Percentiles rank a stretch among this genome's conserved stretches.
phyloP scores from a whole-genome alignment of 1,140 invertebrate species.

The Cardiocondyla obscurior region DNA sequence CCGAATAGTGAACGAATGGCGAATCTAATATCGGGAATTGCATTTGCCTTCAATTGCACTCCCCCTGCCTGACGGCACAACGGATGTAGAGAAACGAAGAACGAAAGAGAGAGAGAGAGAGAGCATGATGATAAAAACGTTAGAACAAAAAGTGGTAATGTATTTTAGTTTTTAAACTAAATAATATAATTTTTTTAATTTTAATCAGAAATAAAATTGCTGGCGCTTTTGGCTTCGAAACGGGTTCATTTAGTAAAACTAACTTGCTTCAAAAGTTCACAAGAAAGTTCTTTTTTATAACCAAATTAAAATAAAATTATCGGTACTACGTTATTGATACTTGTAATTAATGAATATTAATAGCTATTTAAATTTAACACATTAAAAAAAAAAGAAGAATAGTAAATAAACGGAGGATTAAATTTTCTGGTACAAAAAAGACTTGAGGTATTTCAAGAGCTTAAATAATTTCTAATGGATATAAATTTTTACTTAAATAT shows the following conservation, averaged over 20 bases:
- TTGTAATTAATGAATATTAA: too few species aligned
- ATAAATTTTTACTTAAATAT: not conserved
- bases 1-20: constrained; percentile 55
- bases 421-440: not conserved
- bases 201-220: too few species aligned
- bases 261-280: too few species aligned
- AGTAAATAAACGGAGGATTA: not conserved
- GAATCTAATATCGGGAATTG: constrained; percentile 70
- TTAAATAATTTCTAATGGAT: not conserved
- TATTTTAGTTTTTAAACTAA: too few species aligned
- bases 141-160: not conserved
- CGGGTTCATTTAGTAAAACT: too few species aligned
- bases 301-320: not conserved
- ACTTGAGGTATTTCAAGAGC: not conserved
- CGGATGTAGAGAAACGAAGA: not conserved
- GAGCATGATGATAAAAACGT: not conserved
- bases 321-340: too few species aligned
- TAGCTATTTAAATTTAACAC: too few species aligned
- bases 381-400: too few species aligned
- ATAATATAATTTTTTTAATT: too few species aligned
- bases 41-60: constrained; percentile 62
- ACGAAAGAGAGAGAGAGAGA: not conserved
- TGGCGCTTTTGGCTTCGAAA: constrained; percentile 40
- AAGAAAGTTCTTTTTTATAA: too few species aligned
- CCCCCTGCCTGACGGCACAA: not conserved